These are phyloP conservation scores for Motacilla tschutschensis DNA, from an alignment of 2,113 vertebrate species.

Conservation along the genomic window DNA sequence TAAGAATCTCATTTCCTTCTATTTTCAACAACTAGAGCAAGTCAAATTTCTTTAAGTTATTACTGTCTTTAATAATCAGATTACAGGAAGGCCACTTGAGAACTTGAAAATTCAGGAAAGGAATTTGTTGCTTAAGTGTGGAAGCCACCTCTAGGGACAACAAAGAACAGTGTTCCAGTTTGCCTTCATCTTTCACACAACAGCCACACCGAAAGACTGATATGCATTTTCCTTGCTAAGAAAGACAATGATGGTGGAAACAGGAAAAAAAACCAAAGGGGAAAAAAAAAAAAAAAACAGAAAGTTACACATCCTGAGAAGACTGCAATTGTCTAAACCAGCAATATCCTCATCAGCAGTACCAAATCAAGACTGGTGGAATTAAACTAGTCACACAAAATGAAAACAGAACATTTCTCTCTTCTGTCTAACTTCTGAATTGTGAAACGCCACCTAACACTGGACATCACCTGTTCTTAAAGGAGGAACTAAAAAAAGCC, in stretches of 20 bases:
- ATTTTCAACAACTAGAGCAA: background rate
- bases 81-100: background rate
- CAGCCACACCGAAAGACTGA: background rate
- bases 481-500: background rate
- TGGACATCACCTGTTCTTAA: background rate
- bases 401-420: background rate
- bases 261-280: fast-evolving
- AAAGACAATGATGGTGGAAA: background rate
- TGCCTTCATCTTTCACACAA: background rate
- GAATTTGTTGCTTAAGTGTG: background rate
- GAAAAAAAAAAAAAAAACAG: fast-evolving
- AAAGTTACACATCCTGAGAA: background rate
- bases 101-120: background rate
- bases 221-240: background rate
- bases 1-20: background rate
- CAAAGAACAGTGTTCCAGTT: background rate
- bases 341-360: background rate
- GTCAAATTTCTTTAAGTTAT: background rate
- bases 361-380: background rate
- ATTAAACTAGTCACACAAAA: background rate
- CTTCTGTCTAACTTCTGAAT: background rate
- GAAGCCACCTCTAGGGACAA: background rate
- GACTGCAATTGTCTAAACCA: background rate
- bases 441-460: fast-evolving
- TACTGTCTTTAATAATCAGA: background rate